phyloP scores from a whole-genome alignment of 2,797 vertebrate species.

The Sebastes minor region DNA sequence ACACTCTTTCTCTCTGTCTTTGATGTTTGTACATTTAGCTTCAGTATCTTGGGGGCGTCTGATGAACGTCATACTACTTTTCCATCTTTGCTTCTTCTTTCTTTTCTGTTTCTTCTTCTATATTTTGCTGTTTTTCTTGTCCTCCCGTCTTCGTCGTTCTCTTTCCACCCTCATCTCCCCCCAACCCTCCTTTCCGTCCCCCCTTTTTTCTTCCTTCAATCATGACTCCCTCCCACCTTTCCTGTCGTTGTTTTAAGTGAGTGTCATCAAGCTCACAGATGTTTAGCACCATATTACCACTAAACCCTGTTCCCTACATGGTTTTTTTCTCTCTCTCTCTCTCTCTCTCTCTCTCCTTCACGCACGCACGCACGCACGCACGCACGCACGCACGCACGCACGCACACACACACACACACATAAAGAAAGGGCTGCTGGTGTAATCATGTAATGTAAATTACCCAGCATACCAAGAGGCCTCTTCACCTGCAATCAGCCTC shows the following conservation, averaged over 20 bases:
- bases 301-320: slow-evolving; percentile 46
- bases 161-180: background rate
- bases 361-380: slow-evolving; percentile 11
- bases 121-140: slow-evolving; percentile 23
- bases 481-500: slow-evolving; percentile 78
- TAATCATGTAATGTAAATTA: slow-evolving; percentile 80
- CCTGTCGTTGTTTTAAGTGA: slow-evolving; percentile 69
- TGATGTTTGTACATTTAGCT: slow-evolving; percentile 69
- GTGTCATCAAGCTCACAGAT: slow-evolving; percentile 75
- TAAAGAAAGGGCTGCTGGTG: slow-evolving; percentile 45
- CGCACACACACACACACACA: slow-evolving; percentile 21
- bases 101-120: slow-evolving; percentile 7
- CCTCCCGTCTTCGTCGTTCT: slow-evolving; percentile 1
- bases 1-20: slow-evolving; percentile 43
- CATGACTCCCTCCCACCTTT: slow-evolving; percentile 43
- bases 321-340: background rate
- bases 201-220: slow-evolving; percentile 57
- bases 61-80: slow-evolving; percentile 32
- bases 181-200: background rate
- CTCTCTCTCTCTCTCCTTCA: background rate
- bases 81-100: slow-evolving; percentile 17
- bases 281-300: slow-evolving; percentile 68
- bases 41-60: slow-evolving; percentile 60
- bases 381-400: too few species aligned
- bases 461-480: slow-evolving; percentile 73